Conservation (phyloP, 2,888 invertebrate species). For the Aporophyla lueneburgensis region DNA sequence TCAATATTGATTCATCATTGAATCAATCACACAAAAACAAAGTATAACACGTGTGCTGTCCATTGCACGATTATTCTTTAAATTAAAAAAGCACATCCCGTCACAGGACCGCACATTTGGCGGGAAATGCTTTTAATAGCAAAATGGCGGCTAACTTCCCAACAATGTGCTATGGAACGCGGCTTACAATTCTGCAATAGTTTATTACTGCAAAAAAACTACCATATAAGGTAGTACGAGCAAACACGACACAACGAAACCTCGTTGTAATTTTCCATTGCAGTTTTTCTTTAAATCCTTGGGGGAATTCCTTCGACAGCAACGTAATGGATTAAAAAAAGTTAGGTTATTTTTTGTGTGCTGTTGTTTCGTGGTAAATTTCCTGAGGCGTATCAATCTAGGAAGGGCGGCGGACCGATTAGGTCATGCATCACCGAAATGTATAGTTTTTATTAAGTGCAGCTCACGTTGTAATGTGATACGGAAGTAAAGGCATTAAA, state of each 20-base stretch:
- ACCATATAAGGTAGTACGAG: constrained; percentile 11
- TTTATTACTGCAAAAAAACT: constrained; percentile 50
- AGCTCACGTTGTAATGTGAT: constrained; percentile 32
- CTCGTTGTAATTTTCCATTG: constrained; percentile 38
- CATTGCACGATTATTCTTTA: constrained; percentile 24
- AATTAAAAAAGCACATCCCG: constrained; percentile 19
- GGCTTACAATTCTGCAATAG: constrained; percentile 41
- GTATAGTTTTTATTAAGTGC: constrained; percentile 55
- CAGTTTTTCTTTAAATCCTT: constrained; percentile 10
- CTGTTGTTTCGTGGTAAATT: constrained; percentile 42
- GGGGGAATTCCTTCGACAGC: not conserved
- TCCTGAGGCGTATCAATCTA: constrained; percentile 63
- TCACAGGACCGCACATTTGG: constrained; percentile 39
- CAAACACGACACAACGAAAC: constrained; percentile 16
- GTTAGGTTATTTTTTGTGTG: constrained; percentile 29
- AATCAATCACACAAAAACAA: constrained; percentile 9
- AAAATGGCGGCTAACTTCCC: constrained; percentile 40
- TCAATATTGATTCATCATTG: constrained; percentile 21
- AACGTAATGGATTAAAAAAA: constrained; percentile 30
- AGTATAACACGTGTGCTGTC: not conserved
- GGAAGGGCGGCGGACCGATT: constrained; percentile 74
- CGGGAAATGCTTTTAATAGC: constrained; percentile 60
- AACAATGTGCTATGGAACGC: constrained; percentile 49
- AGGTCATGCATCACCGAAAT: constrained; percentile 80
- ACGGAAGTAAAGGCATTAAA: constrained; percentile 62